These are phyloP conservation scores for Platichthys stellatus DNA, from an alignment of 2,113 vertebrate genomes.

Conservation along the genomic window DNA sequence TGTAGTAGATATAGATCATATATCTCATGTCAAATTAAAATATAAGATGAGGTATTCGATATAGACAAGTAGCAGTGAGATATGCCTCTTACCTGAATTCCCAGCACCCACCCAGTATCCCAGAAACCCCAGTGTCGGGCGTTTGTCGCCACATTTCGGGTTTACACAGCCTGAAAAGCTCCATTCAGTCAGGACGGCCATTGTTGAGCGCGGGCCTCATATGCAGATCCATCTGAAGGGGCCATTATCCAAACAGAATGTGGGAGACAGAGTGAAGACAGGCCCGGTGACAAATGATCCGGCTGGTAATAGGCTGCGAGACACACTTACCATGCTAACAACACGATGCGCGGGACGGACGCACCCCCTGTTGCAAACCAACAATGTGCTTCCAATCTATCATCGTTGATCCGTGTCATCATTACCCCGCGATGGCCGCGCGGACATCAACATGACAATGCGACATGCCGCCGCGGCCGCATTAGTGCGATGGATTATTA, in stretches of 20 bases:
- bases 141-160: slow-evolving; percentile 75
- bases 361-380: slow-evolving; percentile 75
- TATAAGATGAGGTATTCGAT: not conserved
- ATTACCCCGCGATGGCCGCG: slow-evolving; percentile 65
- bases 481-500: slow-evolving; percentile 72
- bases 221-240: slow-evolving; percentile 79
- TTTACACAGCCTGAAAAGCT: slow-evolving; percentile 78
- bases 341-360: slow-evolving; percentile 68
- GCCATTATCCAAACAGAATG: slow-evolving; percentile 80
- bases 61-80: not conserved
- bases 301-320: slow-evolving; percentile 76
- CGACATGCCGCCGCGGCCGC: slow-evolving; percentile 64
- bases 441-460: slow-evolving; percentile 82
- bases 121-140: slow-evolving; percentile 23
- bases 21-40: not conserved
- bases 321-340: slow-evolving; percentile 82
- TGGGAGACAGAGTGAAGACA: slow-evolving; percentile 80
- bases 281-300: slow-evolving; percentile 83
- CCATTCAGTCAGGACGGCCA: slow-evolving; percentile 54
- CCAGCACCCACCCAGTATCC: slow-evolving; percentile 12
- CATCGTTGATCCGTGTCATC: slow-evolving; percentile 82
- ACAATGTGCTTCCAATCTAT: slow-evolving; percentile 83
- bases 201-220: slow-evolving; percentile 76
- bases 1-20: too few species aligned
- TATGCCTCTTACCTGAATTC: slow-evolving; percentile 2